Percentiles rank a stretch among this genome's conserved stretches.
Evolutionary conservation across 2,113 vertebrate genomes (phyloP).

Genomic region (zebrafish (Danio rerio)): DNA sequence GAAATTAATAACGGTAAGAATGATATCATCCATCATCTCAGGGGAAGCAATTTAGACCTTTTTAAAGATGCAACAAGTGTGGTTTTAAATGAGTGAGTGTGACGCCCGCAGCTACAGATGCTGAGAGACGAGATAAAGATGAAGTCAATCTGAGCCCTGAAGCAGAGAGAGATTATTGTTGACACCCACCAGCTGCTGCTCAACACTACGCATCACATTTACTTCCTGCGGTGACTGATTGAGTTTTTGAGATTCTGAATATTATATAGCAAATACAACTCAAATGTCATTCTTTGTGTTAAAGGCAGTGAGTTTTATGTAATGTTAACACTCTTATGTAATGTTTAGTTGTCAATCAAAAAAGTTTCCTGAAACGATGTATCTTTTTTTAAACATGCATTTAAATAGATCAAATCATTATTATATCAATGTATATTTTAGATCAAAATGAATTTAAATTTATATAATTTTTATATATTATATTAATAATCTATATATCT

Average conservation of each 20-base stretch:
- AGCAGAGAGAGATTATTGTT: neutral
- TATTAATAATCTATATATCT: too few relatives aligned
- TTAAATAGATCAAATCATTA: too few relatives aligned
- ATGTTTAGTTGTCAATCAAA: neutral
- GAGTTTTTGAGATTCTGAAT: neutral
- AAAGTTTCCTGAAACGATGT: neutral
- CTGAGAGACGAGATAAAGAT: neutral
- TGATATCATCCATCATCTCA: conserved; percentile 31
- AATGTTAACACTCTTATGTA: neutral
- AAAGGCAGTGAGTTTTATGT: neutral
- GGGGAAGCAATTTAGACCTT: conserved; percentile 41
- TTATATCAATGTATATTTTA: too few relatives aligned
- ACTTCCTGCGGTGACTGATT: neutral
- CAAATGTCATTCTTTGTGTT: neutral
- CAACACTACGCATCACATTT: neutral
- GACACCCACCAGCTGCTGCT: neutral
- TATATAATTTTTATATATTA: too few relatives aligned
- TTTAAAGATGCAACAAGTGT: conserved; percentile 40
- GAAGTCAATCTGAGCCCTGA: neutral
- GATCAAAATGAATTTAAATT: too few relatives aligned
- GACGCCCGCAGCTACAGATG: conserved; percentile 3
- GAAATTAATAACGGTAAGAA: conserved; percentile 43
- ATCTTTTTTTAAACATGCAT: too few relatives aligned
- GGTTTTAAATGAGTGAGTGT: conserved; percentile 47
- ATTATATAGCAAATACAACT: neutral